phyloP scores from a whole-genome alignment of 2,888 invertebrate species.

The Acanthosepion esculentum region DNA sequence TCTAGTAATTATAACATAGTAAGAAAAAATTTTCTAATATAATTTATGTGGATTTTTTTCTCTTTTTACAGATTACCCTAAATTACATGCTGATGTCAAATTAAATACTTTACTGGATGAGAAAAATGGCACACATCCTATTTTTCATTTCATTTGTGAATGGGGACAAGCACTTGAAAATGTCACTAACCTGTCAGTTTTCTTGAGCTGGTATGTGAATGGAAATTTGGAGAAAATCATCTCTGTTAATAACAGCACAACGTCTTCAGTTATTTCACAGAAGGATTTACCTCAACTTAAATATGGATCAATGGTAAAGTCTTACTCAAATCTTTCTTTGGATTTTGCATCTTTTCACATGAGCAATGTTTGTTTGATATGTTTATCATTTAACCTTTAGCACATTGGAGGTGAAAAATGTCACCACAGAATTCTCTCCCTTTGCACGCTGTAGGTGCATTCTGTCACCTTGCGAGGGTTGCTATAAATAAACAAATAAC shows the following conservation, averaged over 20 bases:
- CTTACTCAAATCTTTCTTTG: not conserved
- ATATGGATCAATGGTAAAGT: constrained; percentile 44
- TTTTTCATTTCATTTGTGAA: not conserved
- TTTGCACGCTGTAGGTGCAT: too few relatives aligned
- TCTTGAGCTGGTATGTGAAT: constrained; percentile 35
- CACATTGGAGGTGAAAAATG: too few relatives aligned
- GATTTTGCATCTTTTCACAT: too few relatives aligned
- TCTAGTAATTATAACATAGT: too few relatives aligned
- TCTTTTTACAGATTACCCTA: not conserved
- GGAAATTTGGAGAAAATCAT: not conserved
- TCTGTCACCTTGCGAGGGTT: too few relatives aligned
- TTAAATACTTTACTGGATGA: constrained; percentile 22
- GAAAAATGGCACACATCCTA: not conserved
- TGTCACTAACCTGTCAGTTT: not conserved
- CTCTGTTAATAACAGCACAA: not conserved
- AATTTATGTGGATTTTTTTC: not conserved
- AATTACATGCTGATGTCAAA: not conserved
- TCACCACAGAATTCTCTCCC: too few relatives aligned
- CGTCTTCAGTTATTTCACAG: not conserved
- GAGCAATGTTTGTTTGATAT: too few relatives aligned
- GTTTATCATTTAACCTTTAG: not conserved
- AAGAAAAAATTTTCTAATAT: not conserved
- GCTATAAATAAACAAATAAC: too few relatives aligned
- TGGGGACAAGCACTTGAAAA: not conserved
- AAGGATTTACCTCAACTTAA: not conserved